These are phyloP conservation scores for Drosophila sulfurigaster DNA, from an alignment of 1,140 invertebrate genomes.

Conservation along the genomic window DNA sequence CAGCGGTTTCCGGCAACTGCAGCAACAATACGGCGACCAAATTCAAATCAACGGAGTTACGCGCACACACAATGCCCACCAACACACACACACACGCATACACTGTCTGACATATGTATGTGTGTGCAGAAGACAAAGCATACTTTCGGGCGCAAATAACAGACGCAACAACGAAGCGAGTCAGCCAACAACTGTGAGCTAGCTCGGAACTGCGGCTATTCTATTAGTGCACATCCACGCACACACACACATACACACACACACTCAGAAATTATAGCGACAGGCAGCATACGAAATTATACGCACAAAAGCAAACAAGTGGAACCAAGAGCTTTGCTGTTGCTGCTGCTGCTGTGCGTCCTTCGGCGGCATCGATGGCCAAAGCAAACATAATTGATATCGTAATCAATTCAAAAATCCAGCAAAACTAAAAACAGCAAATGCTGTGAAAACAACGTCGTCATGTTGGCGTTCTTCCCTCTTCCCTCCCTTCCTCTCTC, in stretches of 20 bases:
- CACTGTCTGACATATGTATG: slow-evolving; percentile 5
- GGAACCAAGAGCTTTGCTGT: slow-evolving; percentile 21
- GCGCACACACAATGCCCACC: slow-evolving; percentile 56
- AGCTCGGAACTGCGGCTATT: slow-evolving; percentile 57
- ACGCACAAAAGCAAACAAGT: slow-evolving; percentile 77
- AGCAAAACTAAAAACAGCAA: slow-evolving; percentile 78
- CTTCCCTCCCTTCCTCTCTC: too few species aligned
- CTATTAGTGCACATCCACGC: slow-evolving; percentile 56
- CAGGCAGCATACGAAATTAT: slow-evolving; percentile 53
- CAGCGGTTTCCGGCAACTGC: slow-evolving; percentile 56
- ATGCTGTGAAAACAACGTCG: slow-evolving; percentile 72
- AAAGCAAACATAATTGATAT: slow-evolving; percentile 83
- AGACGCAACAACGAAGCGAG: slow-evolving; percentile 50
- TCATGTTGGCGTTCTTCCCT: neutral
- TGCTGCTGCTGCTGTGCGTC: neutral
- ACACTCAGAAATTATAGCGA: slow-evolving; percentile 32
- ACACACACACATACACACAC: slow-evolving; percentile 48
- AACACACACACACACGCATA: slow-evolving; percentile 18
- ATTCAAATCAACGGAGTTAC: slow-evolving; percentile 78
- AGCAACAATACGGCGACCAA: slow-evolving; percentile 65
- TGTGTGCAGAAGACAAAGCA: slow-evolving; percentile 71
- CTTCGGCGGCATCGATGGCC: slow-evolving; percentile 55
- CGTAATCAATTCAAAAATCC: slow-evolving; percentile 84
- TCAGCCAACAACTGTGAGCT: slow-evolving; percentile 5
- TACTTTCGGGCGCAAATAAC: slow-evolving; percentile 80